These are phyloP conservation scores for Papilio machaon DNA, from an alignment of 1,140 invertebrate genomes.

Conservation along the genomic window DNA sequence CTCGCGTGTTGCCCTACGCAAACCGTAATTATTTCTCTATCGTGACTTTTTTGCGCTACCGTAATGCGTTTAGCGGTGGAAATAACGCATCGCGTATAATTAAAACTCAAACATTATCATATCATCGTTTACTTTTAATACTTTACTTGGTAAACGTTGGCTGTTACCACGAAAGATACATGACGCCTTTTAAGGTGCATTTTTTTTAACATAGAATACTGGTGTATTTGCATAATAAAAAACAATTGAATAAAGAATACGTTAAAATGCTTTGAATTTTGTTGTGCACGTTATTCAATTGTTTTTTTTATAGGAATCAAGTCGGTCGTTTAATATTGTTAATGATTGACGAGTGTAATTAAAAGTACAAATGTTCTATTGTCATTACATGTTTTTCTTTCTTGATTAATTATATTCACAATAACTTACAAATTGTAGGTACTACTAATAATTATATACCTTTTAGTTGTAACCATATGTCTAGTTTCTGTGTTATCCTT, in stretches of 20 bases:
- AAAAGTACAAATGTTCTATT: not conserved
- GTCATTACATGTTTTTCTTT: not conserved
- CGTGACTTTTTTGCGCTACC: conserved; percentile 50
- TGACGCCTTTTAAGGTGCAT: not conserved
- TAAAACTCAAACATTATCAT: conserved; percentile 38
- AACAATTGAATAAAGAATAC: not conserved
- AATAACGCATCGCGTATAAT: conserved; percentile 32
- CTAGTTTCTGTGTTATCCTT: too few species aligned
- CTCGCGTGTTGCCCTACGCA: conserved; percentile 46
- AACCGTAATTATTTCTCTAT: conserved; percentile 62
- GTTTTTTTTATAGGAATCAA: not conserved
- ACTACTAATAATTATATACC: not conserved
- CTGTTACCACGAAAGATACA: conserved; percentile 4
- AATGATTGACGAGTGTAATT: not conserved
- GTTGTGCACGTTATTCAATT: not conserved
- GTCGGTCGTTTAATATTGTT: not conserved
- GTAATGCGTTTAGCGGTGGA: conserved; percentile 37
- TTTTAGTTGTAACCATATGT: not conserved
- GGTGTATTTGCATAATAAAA: not conserved
- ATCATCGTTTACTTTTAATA: conserved; percentile 34
- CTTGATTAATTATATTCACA: not conserved
- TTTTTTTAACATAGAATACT: not conserved
- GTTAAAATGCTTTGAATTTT: not conserved
- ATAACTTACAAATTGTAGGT: not conserved
- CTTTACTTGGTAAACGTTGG: not conserved